phyloP scores from a whole-genome alignment of 2,888 invertebrate genomes.

The Eubasilissa splendida region DNA sequence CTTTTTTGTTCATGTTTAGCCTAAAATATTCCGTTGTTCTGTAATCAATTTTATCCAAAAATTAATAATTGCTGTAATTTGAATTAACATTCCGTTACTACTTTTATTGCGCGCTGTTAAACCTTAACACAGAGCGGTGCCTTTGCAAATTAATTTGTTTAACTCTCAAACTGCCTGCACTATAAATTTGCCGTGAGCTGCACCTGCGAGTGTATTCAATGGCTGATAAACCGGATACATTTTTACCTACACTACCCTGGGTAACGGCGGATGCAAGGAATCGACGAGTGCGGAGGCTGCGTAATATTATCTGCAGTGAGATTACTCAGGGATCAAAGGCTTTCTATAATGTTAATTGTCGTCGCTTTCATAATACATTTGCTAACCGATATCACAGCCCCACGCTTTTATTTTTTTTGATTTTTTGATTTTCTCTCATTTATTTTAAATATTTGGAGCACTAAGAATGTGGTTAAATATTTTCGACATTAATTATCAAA shows the following conservation, averaged over 20 bases:
- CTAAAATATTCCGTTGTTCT: no score
- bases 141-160: conserved; percentile 45
- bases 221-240: conserved; percentile 51
- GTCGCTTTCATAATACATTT: no score
- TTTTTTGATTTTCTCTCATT: no score
- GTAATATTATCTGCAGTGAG: neutral
- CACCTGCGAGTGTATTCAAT: conserved; percentile 51
- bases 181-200: conserved; percentile 45
- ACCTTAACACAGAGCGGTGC: neutral
- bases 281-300: neutral
- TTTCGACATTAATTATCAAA: no score
- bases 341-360: no score
- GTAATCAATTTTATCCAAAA: neutral
- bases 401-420: no score
- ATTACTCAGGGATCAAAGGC: no score
- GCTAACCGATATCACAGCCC: no score
- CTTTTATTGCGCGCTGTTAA: neutral
- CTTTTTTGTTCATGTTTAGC: no score
- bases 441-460: no score
- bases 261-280: conserved; percentile 15
- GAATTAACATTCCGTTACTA: neutral
- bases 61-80: neutral
- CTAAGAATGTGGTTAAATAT: no score
- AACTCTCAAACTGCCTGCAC: conserved; percentile 38
- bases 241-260: conserved; percentile 32